phyloP scores from a whole-genome alignment of 1,140 invertebrate species.

The Lethrus apterus region DNA sequence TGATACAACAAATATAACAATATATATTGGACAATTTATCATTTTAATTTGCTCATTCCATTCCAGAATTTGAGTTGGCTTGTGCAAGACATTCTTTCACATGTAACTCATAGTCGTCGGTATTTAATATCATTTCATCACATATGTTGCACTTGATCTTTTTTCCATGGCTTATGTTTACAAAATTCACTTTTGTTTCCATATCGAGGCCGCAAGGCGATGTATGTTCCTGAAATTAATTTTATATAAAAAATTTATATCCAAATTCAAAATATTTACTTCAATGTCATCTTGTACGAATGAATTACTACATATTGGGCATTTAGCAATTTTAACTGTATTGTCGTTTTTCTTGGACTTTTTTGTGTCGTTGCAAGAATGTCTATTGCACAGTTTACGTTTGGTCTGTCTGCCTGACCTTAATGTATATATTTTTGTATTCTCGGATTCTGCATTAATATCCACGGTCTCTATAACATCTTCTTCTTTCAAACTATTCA shows the following conservation, averaged over 20 bases:
- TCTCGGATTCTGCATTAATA: not conserved
- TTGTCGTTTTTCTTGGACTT: constrained; percentile 2
- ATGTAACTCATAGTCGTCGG: constrained; percentile 5
- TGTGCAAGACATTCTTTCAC: constrained; percentile 3
- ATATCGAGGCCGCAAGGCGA: constrained; percentile 17
- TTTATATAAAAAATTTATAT: not conserved
- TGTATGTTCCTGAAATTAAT: constrained; percentile 17
- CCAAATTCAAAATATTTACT: constrained; percentile 5
- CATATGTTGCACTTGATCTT: constrained; percentile 7
- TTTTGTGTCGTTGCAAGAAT: not conserved
- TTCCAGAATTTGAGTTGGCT: no score
- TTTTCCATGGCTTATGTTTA: not conserved
- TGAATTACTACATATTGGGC: constrained; percentile 17
- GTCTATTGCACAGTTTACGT: constrained; percentile 6
- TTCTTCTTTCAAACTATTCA: not conserved
- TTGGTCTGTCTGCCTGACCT: constrained; percentile 12
- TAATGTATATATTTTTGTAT: constrained; percentile 8
- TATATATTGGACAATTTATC: no score
- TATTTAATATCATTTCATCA: constrained; percentile 6
- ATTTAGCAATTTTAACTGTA: constrained; percentile 1
- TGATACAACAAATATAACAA: no score
- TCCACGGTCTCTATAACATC: not conserved
- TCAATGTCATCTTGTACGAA: constrained; percentile 17
- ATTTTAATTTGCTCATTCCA: no score
- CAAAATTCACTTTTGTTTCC: constrained; percentile 7